A percentile compares a stretch with the other conserved stretches of the same genome.
Evolutionary conservation across 2,113 vertebrate species (phyloP).

Genomic region (Conger conger): DNA sequence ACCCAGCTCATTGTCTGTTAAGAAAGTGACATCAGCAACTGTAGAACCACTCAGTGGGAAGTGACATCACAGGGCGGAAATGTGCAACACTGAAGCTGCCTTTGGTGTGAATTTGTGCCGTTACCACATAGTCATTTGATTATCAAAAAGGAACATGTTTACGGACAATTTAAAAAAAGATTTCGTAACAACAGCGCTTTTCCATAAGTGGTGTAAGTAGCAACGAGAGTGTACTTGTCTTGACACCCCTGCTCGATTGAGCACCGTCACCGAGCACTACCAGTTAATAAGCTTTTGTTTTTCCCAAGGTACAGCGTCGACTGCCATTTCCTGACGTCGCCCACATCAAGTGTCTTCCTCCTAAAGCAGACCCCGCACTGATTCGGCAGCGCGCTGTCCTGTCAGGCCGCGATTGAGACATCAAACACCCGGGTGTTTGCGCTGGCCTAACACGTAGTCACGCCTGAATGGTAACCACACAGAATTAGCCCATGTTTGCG

Average conservation of each 20-base stretch:
- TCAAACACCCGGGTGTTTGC: conserved; percentile 77
- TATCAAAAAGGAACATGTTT: not conserved
- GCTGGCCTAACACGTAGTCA: conserved; percentile 61
- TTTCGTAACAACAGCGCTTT: not conserved
- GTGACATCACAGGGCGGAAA: not conserved
- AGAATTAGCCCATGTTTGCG: conserved; percentile 67
- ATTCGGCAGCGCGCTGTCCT: conserved; percentile 59
- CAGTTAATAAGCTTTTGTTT: no score
- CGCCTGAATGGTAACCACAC: conserved; percentile 67
- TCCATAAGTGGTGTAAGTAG: no score
- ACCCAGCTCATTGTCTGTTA: not conserved
- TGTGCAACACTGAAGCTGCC: not conserved
- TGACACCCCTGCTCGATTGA: no score
- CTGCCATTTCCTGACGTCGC: not conserved
- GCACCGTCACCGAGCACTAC: no score
- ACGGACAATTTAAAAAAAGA: not conserved
- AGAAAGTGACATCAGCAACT: conserved; percentile 1
- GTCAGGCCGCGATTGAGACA: conserved; percentile 71
- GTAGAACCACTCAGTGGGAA: not conserved
- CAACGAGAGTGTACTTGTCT: no score
- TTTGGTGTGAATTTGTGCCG: not conserved
- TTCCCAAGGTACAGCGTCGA: no score
- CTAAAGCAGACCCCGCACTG: conserved; percentile 22
- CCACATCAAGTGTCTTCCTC: conserved; percentile 16
- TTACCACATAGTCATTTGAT: not conserved